A percentile compares a stretch with the other conserved stretches of the same genome.
phyloP scores from a whole-genome alignment of 2,113 vertebrate genomes.

The Leptobrachium ailaonicum region DNA sequence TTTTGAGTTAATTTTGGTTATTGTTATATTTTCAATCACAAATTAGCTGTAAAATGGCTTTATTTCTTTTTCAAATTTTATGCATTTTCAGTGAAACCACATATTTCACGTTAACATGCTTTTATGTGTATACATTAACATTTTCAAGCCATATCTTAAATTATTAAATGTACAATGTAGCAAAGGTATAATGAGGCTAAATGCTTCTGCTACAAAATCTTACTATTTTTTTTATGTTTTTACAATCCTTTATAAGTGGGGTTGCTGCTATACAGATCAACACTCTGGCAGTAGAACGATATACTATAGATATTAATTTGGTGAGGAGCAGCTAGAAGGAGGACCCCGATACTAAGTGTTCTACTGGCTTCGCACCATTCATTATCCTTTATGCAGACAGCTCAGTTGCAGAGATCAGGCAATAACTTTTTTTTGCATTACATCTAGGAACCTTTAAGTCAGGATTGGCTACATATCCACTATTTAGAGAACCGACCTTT shows the following conservation, averaged over 20 bases:
- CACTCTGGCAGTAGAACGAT: too few relatives aligned
- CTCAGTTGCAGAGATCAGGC: too few relatives aligned
- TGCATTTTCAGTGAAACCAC: background rate
- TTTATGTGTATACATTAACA: background rate
- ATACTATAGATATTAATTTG: too few relatives aligned
- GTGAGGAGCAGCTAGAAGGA: too few relatives aligned
- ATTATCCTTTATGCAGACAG: background rate
- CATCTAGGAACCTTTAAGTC: too few relatives aligned
- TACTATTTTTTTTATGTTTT: background rate
- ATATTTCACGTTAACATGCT: background rate
- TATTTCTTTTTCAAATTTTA: background rate
- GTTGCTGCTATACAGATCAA: slow-evolving; percentile 2
- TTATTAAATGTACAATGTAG: background rate
- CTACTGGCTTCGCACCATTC: background rate
- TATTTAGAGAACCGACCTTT: too few relatives aligned
- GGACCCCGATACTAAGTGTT: too few relatives aligned
- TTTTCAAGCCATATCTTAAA: slow-evolving; percentile 9
- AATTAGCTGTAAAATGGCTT: too few relatives aligned
- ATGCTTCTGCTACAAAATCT: slow-evolving; percentile 7
- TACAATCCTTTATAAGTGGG: slow-evolving; percentile 1
- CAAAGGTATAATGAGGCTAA: background rate
- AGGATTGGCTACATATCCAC: too few relatives aligned
- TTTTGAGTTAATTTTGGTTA: too few relatives aligned
- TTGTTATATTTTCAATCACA: too few relatives aligned
- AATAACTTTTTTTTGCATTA: too few relatives aligned